A percentile compares a stretch with the other conserved stretches of the same genome.
phyloP scores from a whole-genome alignment of 2,113 vertebrate genomes.

The Actenoides hombroni region DNA sequence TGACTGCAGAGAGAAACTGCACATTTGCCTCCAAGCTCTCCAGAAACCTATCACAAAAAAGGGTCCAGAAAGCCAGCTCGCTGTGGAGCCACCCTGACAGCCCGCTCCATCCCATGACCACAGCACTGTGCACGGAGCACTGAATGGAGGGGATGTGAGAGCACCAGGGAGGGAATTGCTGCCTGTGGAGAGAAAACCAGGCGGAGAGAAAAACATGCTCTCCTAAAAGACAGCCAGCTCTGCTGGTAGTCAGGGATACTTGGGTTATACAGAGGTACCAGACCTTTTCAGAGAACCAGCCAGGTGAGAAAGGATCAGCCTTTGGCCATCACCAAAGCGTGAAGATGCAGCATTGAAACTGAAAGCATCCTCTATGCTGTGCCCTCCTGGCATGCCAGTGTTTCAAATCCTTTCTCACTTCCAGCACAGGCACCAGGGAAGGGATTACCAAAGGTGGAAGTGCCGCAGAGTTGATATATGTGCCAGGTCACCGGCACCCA shows the following conservation, averaged over 20 bases:
- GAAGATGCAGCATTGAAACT: accelerated
- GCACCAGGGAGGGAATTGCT: neutral
- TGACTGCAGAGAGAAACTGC: neutral
- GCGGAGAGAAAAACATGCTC: neutral
- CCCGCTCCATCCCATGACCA: accelerated
- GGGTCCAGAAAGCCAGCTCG: too few relatives aligned
- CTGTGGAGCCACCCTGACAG: neutral
- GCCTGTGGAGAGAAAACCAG: neutral
- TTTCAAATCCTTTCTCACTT: neutral
- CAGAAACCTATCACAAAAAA: neutral
- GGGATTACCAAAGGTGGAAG: neutral
- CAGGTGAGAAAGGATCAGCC: neutral
- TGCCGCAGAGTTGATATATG: accelerated
- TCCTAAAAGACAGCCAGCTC: neutral
- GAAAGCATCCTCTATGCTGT: neutral
- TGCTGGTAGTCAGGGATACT: neutral
- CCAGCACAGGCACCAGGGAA: accelerated
- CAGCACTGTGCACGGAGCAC: accelerated
- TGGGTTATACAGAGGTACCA: neutral
- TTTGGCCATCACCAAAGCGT: neutral
- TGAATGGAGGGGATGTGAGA: neutral
- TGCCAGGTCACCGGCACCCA: neutral
- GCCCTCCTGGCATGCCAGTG: neutral
- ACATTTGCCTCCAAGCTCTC: neutral
- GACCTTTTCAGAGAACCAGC: neutral